A percentile compares a stretch with the other conserved stretches of the same genome.
Conservation (phyloP, 1,140 invertebrate genomes). For the Lethrus apterus region DNA sequence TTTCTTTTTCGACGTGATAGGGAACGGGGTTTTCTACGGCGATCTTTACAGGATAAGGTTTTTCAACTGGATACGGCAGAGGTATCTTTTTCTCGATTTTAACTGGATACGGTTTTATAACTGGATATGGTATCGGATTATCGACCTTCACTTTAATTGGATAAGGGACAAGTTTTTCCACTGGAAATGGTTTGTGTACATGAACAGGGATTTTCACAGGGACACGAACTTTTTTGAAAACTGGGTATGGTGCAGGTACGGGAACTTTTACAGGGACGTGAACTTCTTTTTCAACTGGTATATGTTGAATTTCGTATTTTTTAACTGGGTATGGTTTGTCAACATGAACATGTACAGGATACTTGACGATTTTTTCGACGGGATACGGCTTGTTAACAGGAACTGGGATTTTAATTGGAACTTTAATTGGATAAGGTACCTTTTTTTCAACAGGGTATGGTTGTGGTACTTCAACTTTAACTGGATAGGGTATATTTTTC, state of each 20-base stretch:
- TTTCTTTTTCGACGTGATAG: slow-evolving; percentile 51
- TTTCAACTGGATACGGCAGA: slow-evolving; percentile 31
- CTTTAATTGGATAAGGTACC: slow-evolving; percentile 39
- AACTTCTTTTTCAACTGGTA: slow-evolving; percentile 51
- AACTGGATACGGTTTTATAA: slow-evolving; percentile 25
- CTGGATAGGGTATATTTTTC: slow-evolving; percentile 51
- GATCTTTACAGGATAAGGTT: slow-evolving; percentile 20
- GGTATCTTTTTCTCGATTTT: slow-evolving; percentile 38
- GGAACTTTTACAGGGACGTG: slow-evolving; percentile 45
- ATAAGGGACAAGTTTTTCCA: slow-evolving; percentile 61
- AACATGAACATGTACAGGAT: slow-evolving; percentile 51
- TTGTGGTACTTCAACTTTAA: slow-evolving; percentile 46
- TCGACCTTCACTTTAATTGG: slow-evolving; percentile 44
- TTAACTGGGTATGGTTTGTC: slow-evolving; percentile 52
- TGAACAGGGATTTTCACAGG: slow-evolving; percentile 33
- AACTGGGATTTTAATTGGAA: slow-evolving; percentile 49
- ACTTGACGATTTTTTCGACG: slow-evolving; percentile 49
- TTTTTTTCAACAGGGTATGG: slow-evolving; percentile 45
- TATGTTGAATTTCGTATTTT: slow-evolving; percentile 54
- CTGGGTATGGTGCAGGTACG: slow-evolving; percentile 32
- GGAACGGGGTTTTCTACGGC: slow-evolving; percentile 23
- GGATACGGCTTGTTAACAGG: slow-evolving; percentile 50
- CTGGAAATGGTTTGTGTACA: slow-evolving; percentile 32
- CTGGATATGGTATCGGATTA: slow-evolving; percentile 17
- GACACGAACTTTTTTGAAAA: slow-evolving; percentile 35